phyloP scores from a whole-genome alignment of 2,888 invertebrate species.

The Dolichopus griseipennis region DNA sequence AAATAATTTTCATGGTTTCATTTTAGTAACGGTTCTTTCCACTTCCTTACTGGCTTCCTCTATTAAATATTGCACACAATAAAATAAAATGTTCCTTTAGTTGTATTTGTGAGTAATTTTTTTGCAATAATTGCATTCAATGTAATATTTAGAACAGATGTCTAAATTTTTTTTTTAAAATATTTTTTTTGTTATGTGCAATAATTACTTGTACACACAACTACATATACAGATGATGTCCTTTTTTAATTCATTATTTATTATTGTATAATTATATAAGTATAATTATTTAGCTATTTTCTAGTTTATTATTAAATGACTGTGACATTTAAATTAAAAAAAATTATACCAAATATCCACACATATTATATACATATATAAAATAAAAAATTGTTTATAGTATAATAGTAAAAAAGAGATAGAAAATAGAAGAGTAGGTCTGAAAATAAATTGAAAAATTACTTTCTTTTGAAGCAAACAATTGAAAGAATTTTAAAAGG shows the following conservation, averaged over 20 bases:
- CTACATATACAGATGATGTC: not conserved
- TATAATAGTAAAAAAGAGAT: too few relatives aligned
- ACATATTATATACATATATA: too few relatives aligned
- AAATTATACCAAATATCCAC: too few relatives aligned
- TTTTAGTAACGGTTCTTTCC: not conserved
- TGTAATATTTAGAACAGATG: not conserved
- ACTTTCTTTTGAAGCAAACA: too few relatives aligned
- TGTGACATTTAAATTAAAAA: slow-evolving; percentile 1
- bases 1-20: not conserved
- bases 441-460: too few relatives aligned
- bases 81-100: too few relatives aligned
- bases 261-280: not conserved
- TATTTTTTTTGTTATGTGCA: too few relatives aligned
- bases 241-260: not conserved
- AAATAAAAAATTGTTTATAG: too few relatives aligned
- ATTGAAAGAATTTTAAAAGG: too few relatives aligned
- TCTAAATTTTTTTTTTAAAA: not conserved
- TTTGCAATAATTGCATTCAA: not conserved
- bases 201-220: not conserved
- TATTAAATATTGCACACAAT: not conserved
- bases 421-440: too few relatives aligned
- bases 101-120: not conserved
- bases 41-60: not conserved
- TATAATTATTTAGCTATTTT: not conserved
- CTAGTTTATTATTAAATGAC: slow-evolving; percentile 9